Evolutionary conservation across 64 coral and sea anemone genomes (phyloP).

Genomic region (Astreopora myriophthalma): DNA sequence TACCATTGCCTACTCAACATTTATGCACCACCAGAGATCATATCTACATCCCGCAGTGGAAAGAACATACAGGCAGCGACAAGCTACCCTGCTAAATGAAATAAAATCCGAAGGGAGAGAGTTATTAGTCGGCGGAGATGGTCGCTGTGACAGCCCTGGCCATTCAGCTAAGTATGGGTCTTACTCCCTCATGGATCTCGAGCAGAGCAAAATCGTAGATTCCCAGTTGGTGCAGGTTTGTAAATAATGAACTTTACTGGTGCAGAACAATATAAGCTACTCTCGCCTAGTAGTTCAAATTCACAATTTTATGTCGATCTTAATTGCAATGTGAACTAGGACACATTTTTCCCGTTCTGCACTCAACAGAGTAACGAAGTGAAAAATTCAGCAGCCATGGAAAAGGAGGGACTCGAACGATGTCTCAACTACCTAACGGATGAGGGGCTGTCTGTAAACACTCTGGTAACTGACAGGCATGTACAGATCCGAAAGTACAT

Average conservation of each 20-base stretch:
- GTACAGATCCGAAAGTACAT: constrained; percentile 37
- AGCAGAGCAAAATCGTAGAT: constrained; percentile 1
- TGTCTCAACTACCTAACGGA: background rate
- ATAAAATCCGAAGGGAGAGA: constrained; percentile 14
- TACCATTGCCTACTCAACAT: constrained; percentile 35
- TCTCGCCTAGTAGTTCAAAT: no score
- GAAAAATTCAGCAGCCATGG: constrained; percentile 50
- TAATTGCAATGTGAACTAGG: no score
- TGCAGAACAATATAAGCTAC: background rate
- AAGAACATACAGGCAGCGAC: background rate
- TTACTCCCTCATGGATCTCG: background rate
- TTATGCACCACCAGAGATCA: constrained; percentile 22
- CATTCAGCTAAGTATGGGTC: constrained; percentile 5
- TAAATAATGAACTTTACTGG: no score
- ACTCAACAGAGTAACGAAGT: constrained; percentile 52
- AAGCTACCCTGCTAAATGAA: background rate
- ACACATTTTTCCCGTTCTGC: background rate
- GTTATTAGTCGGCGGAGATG: background rate
- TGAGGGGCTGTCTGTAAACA: background rate
- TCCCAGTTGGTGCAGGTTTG: background rate
- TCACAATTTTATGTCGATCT: no score
- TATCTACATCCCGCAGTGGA: constrained; percentile 44
- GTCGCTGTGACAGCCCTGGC: constrained; percentile 25
- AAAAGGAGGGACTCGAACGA: constrained; percentile 37
- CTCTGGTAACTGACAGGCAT: constrained; percentile 36